Percentiles rank a stretch among this genome's conserved stretches.
Conservation (phyloP, 2,888 invertebrate genomes). For the Podabrus alpinus region DNA sequence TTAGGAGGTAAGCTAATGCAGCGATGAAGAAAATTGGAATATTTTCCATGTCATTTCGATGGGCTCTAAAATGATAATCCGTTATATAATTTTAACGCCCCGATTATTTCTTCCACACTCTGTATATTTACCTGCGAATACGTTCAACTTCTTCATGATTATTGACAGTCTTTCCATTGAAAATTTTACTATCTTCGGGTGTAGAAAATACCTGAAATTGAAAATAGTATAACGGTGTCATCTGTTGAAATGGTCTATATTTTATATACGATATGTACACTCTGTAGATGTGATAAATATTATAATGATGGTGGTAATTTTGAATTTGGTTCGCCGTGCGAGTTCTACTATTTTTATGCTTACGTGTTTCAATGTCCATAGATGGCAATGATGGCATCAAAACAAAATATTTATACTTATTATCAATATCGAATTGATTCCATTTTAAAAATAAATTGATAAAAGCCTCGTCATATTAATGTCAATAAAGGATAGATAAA, state of each 20-base stretch:
- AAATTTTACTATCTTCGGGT: background rate
- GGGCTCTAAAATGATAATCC: conserved; percentile 62
- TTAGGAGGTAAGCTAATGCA: conserved; percentile 64
- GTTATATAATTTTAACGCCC: background rate
- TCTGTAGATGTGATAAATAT: no score
- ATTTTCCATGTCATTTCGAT: conserved; percentile 75
- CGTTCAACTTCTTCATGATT: conserved; percentile 2
- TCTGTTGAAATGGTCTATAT: no score
- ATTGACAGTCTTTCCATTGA: background rate
- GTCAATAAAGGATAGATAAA: no score
- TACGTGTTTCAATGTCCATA: background rate
- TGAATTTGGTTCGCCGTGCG: no score
- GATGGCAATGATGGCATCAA: background rate
- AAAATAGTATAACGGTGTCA: background rate
- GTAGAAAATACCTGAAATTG: background rate
- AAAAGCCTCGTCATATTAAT: no score
- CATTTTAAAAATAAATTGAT: background rate
- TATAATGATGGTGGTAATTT: no score
- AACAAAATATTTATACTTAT: background rate
- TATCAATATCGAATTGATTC: background rate
- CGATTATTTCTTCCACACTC: background rate
- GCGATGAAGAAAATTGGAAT: conserved; percentile 68
- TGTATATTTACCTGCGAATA: background rate
- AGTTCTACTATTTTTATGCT: background rate
- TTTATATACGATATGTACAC: no score